These are phyloP conservation scores for Oxystoma pomonae DNA, from an alignment of 2,888 invertebrate species.

Conservation along the genomic window DNA sequence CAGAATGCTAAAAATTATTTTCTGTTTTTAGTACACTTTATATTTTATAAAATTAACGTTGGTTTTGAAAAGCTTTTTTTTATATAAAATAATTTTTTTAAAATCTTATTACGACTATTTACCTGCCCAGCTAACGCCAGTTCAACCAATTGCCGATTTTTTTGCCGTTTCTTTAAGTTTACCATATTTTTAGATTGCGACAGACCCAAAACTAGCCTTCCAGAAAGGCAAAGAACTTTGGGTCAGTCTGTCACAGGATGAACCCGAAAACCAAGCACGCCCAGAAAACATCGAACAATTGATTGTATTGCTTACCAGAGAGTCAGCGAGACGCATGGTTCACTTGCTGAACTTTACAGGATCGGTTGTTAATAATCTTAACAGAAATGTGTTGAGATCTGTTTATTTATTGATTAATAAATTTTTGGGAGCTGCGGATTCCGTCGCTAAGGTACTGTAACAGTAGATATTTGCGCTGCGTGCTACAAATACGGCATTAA, in stretches of 20 bases:
- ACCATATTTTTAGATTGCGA: conserved; percentile 68
- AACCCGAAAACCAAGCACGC: conserved; percentile 81
- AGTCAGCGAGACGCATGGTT: conserved; percentile 71
- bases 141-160: too few relatives aligned
- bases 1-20: too few relatives aligned
- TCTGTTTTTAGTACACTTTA: too few relatives aligned
- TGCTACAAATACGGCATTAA: too few relatives aligned
- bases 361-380: conserved; percentile 54
- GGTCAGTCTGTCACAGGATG: conserved; percentile 65
- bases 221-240: conserved; percentile 71
- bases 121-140: too few relatives aligned
- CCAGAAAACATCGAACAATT: conserved; percentile 75
- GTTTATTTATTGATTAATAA: conserved; percentile 48
- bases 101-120: too few relatives aligned
- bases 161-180: too few relatives aligned
- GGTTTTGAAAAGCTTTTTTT: too few relatives aligned
- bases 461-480: too few relatives aligned
- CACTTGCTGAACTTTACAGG: conserved; percentile 73
- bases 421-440: conserved; percentile 57
- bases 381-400: conserved; percentile 43
- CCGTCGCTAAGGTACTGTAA: conserved; percentile 67
- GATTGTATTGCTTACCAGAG: conserved; percentile 70
- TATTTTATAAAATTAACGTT: too few relatives aligned
- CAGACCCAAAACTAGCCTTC: conserved; percentile 71
- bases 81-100: too few relatives aligned